Conservation (phyloP, 2,113 vertebrate species). For the Phylloscopus whistleri region DNA sequence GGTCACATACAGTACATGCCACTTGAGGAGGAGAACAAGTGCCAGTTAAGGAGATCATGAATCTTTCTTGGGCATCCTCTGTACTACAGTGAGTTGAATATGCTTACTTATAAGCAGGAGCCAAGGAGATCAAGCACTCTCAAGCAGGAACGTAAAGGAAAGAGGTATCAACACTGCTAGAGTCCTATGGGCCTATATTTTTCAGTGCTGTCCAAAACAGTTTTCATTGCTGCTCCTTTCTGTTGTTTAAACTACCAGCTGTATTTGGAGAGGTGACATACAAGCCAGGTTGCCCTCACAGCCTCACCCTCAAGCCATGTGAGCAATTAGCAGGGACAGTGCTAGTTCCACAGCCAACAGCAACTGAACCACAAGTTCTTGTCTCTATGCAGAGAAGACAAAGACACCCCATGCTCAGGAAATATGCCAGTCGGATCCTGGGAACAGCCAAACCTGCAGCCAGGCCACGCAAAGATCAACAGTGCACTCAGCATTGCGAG, state of each 20-base stretch:
- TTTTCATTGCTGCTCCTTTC: neutral
- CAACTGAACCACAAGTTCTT: neutral
- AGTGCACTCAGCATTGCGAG: fast-evolving
- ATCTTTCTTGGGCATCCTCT: neutral
- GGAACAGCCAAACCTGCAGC: neutral
- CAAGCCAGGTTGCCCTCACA: neutral
- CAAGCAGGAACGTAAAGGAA: neutral
- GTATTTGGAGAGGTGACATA: neutral
- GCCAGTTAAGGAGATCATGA: neutral
- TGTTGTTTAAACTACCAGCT: neutral
- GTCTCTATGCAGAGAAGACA: neutral
- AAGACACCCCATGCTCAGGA: neutral
- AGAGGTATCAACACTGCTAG: neutral
- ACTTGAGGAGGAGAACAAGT: neutral
- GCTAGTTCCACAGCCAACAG: neutral
- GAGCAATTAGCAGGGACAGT: neutral
- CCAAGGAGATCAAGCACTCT: neutral
- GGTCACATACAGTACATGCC: fast-evolving
- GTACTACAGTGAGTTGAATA: neutral
- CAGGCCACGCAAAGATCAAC: neutral
- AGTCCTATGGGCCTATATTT: neutral
- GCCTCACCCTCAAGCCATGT: neutral
- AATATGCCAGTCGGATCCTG: neutral
- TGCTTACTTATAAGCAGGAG: neutral
- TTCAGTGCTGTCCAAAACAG: neutral